These are phyloP conservation scores for Thymelicus lineola DNA, from an alignment of 2,888 invertebrate species.

Conservation along the genomic window DNA sequence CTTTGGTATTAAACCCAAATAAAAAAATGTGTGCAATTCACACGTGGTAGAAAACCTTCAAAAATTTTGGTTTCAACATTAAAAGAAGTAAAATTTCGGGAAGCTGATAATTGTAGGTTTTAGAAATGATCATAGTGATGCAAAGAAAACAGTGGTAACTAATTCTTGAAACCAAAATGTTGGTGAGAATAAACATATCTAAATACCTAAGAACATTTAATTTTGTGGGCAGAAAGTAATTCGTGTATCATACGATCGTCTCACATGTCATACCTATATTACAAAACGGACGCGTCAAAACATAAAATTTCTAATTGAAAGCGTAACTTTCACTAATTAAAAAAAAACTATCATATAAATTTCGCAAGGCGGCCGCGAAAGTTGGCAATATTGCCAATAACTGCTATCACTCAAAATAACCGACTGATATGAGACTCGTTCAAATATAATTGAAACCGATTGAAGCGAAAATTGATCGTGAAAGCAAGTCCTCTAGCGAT, in stretches of 20 bases:
- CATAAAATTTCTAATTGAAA: constrained; percentile 34
- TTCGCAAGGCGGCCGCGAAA: constrained; percentile 27
- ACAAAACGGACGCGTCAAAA: constrained; percentile 2
- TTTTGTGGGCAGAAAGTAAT: constrained; percentile 7
- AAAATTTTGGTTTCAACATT: too few species aligned
- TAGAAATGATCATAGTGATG: too few species aligned
- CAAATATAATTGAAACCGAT: constrained; percentile 2
- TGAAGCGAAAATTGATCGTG: constrained; percentile 31
- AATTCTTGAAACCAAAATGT: too few species aligned
- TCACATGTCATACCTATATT: constrained; percentile 9
- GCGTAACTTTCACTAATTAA: constrained; percentile 33
- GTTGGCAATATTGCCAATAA: constrained; percentile 24
- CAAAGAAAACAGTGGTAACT: too few species aligned
- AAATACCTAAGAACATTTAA: not conserved
- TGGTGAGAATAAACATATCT: not conserved
- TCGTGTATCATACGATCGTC: not conserved
- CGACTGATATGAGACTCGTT: not conserved
- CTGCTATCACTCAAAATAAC: constrained; percentile 14
- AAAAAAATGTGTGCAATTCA: too few species aligned
- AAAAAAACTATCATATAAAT: constrained; percentile 18
- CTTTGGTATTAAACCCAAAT: too few species aligned
- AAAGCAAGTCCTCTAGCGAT: constrained; percentile 37
- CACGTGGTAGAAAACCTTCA: too few species aligned
- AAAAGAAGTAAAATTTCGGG: too few species aligned
- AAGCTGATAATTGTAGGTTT: too few species aligned